A percentile compares a stretch with the other conserved stretches of the same genome.
These are phyloP conservation scores for Vanacampus margaritifer DNA, from an alignment of 2,113 vertebrate genomes.

Conservation along the genomic window DNA sequence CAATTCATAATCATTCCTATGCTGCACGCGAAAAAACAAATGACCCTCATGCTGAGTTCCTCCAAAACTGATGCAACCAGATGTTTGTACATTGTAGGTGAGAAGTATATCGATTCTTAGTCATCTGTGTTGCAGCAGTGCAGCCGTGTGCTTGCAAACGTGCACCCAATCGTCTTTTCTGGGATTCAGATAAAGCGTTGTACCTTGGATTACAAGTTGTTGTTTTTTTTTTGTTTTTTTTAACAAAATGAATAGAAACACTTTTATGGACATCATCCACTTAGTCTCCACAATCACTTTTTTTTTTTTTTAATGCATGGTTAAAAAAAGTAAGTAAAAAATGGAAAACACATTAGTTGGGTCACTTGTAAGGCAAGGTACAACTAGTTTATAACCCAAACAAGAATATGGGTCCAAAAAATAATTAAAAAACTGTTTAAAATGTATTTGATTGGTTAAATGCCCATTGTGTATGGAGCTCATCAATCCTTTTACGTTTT, in stretches of 20 bases:
- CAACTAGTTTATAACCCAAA: no score
- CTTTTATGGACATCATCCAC: no score
- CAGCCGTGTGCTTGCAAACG: constrained; percentile 35
- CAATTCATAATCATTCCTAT: constrained; percentile 56
- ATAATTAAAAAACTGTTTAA: no score
- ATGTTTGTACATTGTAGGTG: constrained; percentile 59
- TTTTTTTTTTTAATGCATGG: no score
- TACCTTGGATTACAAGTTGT: background rate
- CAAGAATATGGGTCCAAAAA: no score
- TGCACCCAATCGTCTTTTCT: constrained; percentile 29
- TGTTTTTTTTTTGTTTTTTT: no score
- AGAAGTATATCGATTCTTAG: constrained; percentile 49
- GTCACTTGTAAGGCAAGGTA: no score
- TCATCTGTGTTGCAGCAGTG: constrained; percentile 50
- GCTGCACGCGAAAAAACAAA: constrained; percentile 52
- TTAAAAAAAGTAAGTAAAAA: no score
- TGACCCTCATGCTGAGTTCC: constrained; percentile 44
- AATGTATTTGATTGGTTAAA: background rate
- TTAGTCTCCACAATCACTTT: no score
- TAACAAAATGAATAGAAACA: no score
- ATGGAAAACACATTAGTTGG: no score
- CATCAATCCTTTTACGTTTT: background rate
- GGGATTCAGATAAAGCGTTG: background rate
- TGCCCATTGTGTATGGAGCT: background rate
- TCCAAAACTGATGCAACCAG: constrained; percentile 51